These are phyloP conservation scores for Hippoglossus hippoglossus DNA, from an alignment of 2,797 vertebrate genomes.

Conservation along the genomic window DNA sequence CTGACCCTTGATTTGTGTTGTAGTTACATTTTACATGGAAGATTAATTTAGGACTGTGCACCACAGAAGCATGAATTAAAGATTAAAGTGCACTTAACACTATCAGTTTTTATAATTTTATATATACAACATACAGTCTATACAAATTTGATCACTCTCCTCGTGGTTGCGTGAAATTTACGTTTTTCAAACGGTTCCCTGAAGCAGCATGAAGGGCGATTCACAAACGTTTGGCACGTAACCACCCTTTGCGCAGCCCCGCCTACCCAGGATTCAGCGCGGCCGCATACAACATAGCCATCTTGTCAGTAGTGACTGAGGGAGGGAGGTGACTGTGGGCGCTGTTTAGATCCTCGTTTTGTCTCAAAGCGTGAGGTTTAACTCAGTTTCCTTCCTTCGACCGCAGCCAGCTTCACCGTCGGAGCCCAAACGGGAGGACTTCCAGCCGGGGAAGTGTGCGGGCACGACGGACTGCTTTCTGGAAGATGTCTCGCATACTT, in stretches of 20 bases:
- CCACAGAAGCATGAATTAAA: no score
- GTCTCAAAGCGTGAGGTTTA: conserved; percentile 55
- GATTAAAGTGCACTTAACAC: no score
- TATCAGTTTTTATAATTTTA: no score
- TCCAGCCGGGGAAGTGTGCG: conserved; percentile 17
- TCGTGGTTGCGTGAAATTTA: no score
- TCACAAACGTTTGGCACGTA: conserved; percentile 68
- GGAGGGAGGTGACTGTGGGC: conserved; percentile 74
- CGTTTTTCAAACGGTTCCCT: neutral
- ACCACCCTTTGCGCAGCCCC: conserved; percentile 62
- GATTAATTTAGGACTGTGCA: no score
- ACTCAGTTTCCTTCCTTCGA: conserved; percentile 12
- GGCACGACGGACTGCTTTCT: conserved; percentile 46
- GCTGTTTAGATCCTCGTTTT: conserved; percentile 66
- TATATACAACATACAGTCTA: no score
- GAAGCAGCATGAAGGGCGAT: conserved; percentile 60
- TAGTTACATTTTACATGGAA: no score
- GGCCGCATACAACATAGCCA: conserved; percentile 83
- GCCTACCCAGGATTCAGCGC: conserved; percentile 82
- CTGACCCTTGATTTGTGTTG: no score
- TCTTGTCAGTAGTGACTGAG: conserved; percentile 84
- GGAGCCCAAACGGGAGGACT: conserved; percentile 29
- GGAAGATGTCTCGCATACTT: conserved; percentile 85
- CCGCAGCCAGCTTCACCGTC: conserved; percentile 2
- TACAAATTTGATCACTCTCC: no score